Conservation (phyloP, 2,113 vertebrate species). For the Pyrgilauda ruficollis region DNA sequence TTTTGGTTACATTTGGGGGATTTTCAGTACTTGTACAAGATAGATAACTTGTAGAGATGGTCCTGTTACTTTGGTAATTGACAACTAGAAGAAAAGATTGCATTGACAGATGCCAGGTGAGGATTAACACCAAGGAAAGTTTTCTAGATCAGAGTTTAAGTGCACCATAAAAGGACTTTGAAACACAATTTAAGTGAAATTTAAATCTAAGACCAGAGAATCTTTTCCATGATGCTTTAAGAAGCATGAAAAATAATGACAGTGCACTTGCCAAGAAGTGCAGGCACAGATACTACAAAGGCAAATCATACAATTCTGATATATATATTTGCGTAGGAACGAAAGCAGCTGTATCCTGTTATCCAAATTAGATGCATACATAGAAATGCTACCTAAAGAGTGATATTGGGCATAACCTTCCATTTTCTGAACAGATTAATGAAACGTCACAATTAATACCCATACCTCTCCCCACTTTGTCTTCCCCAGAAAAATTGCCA, state of each 20-base stretch:
- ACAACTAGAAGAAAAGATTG: neutral
- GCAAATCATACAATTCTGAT: neutral
- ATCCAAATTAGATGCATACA: neutral
- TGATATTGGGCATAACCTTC: neutral
- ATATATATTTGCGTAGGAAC: neutral
- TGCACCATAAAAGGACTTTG: neutral
- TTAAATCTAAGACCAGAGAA: neutral
- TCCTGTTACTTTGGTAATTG: neutral
- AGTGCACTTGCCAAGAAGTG: neutral
- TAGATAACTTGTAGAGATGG: neutral
- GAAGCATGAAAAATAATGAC: neutral
- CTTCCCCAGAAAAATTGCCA: neutral
- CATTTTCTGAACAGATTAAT: neutral
- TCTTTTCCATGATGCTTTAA: neutral
- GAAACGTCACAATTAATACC: neutral
- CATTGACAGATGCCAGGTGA: neutral
- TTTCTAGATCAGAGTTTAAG: neutral
- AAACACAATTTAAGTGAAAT: neutral
- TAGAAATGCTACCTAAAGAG: neutral
- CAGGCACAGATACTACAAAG: neutral
- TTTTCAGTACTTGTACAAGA: neutral
- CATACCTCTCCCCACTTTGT: neutral
- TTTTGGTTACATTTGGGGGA: neutral
- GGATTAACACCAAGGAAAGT: neutral
- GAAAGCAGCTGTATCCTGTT: neutral